phyloP scores from a whole-genome alignment of 1,140 invertebrate genomes.

The Agrypnia vestita region DNA sequence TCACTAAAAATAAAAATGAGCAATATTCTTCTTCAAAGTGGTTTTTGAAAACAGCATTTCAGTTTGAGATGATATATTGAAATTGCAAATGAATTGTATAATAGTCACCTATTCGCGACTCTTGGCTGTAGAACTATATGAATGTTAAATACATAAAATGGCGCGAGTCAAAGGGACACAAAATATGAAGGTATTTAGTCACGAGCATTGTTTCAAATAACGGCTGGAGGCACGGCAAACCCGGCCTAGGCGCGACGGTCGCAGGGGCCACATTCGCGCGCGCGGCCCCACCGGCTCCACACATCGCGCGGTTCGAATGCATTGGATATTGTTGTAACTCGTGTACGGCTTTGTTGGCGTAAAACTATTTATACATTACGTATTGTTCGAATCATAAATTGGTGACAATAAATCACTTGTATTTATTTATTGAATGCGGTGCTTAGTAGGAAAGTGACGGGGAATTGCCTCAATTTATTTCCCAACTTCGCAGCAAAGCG shows the following conservation, averaged over 20 bases:
- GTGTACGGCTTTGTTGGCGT: conserved; percentile 30
- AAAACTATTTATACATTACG: conserved; percentile 45
- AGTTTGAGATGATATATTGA: too few relatives aligned
- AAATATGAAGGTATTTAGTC: conserved; percentile 16
- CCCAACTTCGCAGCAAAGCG: conserved; percentile 18
- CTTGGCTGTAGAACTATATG: too few relatives aligned
- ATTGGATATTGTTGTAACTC: conserved; percentile 33
- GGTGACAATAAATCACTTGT: conserved; percentile 48
- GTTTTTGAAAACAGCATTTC: too few relatives aligned
- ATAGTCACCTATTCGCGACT: too few relatives aligned
- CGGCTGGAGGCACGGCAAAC: conserved; percentile 2
- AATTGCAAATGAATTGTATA: too few relatives aligned
- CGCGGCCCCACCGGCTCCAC: neutral
- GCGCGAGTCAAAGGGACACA: neutral
- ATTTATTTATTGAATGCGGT: conserved; percentile 46
- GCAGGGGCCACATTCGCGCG: neutral
- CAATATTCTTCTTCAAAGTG: too few relatives aligned
- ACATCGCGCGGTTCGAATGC: conserved; percentile 24
- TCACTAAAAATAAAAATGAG: too few relatives aligned
- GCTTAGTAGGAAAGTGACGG: conserved; percentile 44
- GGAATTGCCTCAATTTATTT: conserved; percentile 27
- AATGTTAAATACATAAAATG: conserved; percentile 4
- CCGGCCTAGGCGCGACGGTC: neutral
- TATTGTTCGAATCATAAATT: conserved; percentile 48
- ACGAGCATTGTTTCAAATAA: conserved; percentile 33